Percentiles rank a stretch among this genome's conserved stretches.
Conservation (phyloP, 2,113 vertebrate genomes). For the Pelmatolapia mariae region DNA sequence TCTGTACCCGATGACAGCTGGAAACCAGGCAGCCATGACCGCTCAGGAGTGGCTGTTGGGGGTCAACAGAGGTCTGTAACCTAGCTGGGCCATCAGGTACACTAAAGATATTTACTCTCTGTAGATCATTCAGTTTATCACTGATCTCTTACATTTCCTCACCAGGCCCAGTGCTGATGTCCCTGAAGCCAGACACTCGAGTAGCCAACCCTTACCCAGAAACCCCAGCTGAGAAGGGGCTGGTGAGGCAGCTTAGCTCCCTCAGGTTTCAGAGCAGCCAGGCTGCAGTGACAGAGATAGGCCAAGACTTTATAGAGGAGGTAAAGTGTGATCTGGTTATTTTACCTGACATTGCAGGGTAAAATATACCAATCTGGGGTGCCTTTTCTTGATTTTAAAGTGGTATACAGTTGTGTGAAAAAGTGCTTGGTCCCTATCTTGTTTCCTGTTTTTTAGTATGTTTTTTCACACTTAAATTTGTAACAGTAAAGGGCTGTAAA, state of each 20-base stretch:
- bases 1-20: slow-evolving; percentile 86
- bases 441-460: not conserved
- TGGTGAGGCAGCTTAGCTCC: not conserved
- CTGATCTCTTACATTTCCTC: not conserved
- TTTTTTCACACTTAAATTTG: not conserved
- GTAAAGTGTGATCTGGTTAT: not conserved
- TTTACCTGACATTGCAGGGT: not conserved
- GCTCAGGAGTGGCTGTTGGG: slow-evolving; percentile 87
- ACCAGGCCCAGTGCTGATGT: slow-evolving; percentile 80
- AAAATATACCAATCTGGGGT: not conserved
- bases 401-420: not conserved
- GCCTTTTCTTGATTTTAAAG: not conserved
- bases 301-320: slow-evolving; percentile 22
- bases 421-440: not conserved
- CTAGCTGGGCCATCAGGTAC: not conserved
- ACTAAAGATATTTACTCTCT: not conserved
- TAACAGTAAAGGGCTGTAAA: not conserved
- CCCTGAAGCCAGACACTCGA: slow-evolving; percentile 75
- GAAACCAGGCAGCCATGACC: slow-evolving; percentile 79
- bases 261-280: not conserved
- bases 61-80: slow-evolving; percentile 79
- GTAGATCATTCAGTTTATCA: not conserved
- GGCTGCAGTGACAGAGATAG: not conserved
- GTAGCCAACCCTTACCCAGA: slow-evolving; percentile 52
- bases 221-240: slow-evolving; percentile 21